Base-by-base conservation (phyloP, 2,797 vertebrate species). In the Rhabdophis nuchalis region DNA sequence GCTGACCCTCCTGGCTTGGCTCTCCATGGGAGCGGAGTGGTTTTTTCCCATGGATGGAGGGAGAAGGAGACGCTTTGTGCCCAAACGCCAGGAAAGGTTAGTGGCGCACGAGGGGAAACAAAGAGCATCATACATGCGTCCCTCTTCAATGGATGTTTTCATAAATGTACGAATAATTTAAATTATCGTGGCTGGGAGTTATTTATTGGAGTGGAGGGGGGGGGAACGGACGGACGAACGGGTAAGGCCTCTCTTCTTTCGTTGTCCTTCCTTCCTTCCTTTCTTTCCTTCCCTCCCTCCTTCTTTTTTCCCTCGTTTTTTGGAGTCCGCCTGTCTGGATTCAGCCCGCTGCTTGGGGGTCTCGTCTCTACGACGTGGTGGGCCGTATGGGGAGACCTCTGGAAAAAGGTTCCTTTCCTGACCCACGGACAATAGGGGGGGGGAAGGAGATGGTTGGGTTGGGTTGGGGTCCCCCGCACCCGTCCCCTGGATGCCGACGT, bases 401-500 rank as follows among this genome's bases (percentile, higher is more conserved):
- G 98, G 99, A 98, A 98, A 97, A 97, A 98, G 10, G 4, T 25
- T 23, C 3, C 16, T 82, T 32, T 32, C 41, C 58, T n/a, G n/a
- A 36, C 54, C 85, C 16, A 91, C 98, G 98, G 97, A 99, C 99
- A 99, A 99, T 99, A 98, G 98, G 98, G 97, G 97, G 98, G 93
- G 97, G 97, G 98, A 98, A 99, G 98, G 99, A 99, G 98, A 98
- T 97, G 27, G 97, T 98, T 98, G 99, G 99, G 98, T 99, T n/a
- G n/a, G n/a, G n/a, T n/a, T n/a, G n/a, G n/a, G n/a, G n/a, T n/a
- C n/a, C n/a, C n/a, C n/a, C n/a, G n/a, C n/a, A n/a, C n/a, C n/a
- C n/a, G n/a, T n/a, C n/a, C n/a, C n/a, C n/a, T n/a, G n/a, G n/a
- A n/a, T n/a, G n/a, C n/a, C n/a, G 99, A 99, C 98, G 97, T 99